Conservation (phyloP, 1,140 invertebrate genomes). For the Drosophila takahashii region DNA sequence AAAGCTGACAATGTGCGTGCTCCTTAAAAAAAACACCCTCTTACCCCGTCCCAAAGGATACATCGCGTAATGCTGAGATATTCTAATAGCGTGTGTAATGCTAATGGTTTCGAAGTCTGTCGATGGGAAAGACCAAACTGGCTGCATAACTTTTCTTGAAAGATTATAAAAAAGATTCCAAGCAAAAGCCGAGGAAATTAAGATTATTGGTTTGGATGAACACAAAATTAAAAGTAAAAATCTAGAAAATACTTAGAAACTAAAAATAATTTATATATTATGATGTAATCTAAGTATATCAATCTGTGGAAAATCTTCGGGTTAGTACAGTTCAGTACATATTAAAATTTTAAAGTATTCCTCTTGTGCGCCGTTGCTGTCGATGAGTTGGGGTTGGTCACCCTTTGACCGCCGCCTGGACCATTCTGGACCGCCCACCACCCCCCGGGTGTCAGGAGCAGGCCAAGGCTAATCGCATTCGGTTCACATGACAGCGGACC, state of each 20-base stretch:
- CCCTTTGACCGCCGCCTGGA: background rate
- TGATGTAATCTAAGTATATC: too few species aligned
- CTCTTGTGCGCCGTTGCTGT: conserved; percentile 14
- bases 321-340: background rate
- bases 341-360: conserved; percentile 14
- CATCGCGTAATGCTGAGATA: conserved; percentile 63
- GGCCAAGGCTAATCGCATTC: conserved; percentile 63
- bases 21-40: background rate
- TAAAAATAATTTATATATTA: too few species aligned
- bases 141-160: background rate
- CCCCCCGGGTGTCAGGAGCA: conserved; percentile 8
- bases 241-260: too few species aligned
- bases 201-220: too few species aligned
- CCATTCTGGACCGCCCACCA: background rate
- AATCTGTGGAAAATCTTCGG: too few species aligned
- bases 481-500: conserved; percentile 48
- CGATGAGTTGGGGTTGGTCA: conserved; percentile 52
- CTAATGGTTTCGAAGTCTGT: conserved; percentile 47
- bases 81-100: conserved; percentile 74
- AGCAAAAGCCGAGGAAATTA: background rate
- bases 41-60: background rate
- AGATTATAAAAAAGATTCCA: background rate
- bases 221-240: too few species aligned
- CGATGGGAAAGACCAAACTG: background rate
- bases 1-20: conserved; percentile 57